These are phyloP conservation scores for Cylindroiulus punctatus DNA, from an alignment of 2,888 invertebrate species.

Conservation along the genomic window DNA sequence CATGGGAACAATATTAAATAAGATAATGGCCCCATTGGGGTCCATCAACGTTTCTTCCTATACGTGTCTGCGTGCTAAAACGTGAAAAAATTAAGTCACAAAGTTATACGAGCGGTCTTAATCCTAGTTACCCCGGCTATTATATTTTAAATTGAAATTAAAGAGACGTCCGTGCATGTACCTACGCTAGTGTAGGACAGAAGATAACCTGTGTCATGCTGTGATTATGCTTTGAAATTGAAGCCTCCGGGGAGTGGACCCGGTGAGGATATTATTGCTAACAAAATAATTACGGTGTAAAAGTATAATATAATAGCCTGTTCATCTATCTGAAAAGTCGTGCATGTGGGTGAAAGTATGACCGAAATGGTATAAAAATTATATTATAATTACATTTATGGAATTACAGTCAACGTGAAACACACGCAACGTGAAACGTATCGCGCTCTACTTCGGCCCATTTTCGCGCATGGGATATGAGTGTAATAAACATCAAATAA, in stretches of 20 bases:
- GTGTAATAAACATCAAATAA: background rate
- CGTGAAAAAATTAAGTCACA: background rate
- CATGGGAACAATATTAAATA: background rate
- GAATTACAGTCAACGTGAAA: constrained; percentile 2
- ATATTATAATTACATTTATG: constrained; percentile 19
- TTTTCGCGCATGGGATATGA: background rate
- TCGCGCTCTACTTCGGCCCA: background rate
- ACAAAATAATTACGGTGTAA: background rate
- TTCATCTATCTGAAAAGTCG: background rate
- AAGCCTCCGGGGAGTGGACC: background rate
- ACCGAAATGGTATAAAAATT: background rate
- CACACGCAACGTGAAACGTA: background rate
- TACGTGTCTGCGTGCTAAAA: background rate
- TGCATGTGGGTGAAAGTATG: background rate
- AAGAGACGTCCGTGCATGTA: background rate
- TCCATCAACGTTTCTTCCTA: background rate
- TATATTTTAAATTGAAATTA: constrained; percentile 28
- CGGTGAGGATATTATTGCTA: constrained; percentile 12
- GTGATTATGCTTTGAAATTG: background rate
- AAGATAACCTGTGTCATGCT: background rate
- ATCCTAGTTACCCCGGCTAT: background rate
- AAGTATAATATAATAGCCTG: background rate
- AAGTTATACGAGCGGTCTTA: background rate
- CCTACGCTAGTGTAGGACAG: background rate
- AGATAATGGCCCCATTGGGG: constrained; percentile 30